A percentile compares a stretch with the other conserved stretches of the same genome.
These are phyloP conservation scores for Petromus typicus DNA, from an alignment of 2,113 vertebrate genomes.

Conservation along the genomic window DNA sequence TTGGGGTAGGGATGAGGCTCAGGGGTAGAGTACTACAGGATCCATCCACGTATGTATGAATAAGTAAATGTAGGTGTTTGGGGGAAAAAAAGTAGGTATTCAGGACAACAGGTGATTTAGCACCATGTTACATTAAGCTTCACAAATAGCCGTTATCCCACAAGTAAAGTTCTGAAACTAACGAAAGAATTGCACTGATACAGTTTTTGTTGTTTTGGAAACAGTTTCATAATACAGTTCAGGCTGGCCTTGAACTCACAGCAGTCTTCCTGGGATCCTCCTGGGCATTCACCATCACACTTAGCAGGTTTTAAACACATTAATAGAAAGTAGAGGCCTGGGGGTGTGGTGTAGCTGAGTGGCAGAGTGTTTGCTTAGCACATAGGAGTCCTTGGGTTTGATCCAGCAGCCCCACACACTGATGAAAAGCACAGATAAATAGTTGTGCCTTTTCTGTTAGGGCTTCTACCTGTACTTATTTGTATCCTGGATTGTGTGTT, in stretches of 20 bases:
- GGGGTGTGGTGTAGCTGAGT: not conserved
- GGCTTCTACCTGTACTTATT: not conserved
- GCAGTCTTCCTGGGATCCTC: too few species aligned
- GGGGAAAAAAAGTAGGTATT: too few species aligned
- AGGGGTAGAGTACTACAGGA: not conserved
- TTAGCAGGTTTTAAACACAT: not conserved
- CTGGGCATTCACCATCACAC: too few species aligned
- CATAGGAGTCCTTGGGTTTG: not conserved
- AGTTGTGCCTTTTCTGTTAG: not conserved
- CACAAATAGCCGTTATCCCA: not conserved
- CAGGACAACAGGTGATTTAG: too few species aligned
- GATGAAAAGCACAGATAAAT: not conserved
- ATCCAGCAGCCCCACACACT: not conserved
- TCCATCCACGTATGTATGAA: not conserved
- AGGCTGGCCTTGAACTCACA: too few species aligned
- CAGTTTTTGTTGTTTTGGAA: too few species aligned
- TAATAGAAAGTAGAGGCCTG: not conserved
- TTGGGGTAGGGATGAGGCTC: not conserved
- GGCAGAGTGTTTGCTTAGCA: not conserved
- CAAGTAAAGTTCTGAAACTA: slow-evolving; percentile 36
- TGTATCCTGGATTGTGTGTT: not conserved
- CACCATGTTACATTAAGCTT: not conserved
- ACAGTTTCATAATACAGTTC: too few species aligned
- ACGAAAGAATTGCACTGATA: not conserved
- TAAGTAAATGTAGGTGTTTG: not conserved